Percentiles rank a stretch among this genome's conserved stretches.
phyloP scores from a whole-genome alignment of 2,113 vertebrate species.

The Pterocles gutturalis region DNA sequence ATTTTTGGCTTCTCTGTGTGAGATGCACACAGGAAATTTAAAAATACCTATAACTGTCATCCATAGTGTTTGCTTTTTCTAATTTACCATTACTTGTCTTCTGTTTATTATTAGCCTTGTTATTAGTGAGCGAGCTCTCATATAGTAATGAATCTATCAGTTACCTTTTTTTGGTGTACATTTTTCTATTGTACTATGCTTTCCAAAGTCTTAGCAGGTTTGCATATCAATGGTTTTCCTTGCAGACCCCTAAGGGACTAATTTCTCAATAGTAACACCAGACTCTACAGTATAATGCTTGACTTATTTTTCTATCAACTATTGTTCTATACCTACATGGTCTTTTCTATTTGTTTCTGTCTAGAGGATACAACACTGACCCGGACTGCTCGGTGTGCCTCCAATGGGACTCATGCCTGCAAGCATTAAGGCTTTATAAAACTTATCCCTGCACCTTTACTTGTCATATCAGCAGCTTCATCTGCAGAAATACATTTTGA shows the following conservation, averaged over 20 bases:
- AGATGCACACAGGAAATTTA: neutral
- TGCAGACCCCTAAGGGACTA: slow-evolving; percentile 36
- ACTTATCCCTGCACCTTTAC: slow-evolving; percentile 61
- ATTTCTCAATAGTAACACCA: slow-evolving; percentile 68
- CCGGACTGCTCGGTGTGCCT: slow-evolving; percentile 41
- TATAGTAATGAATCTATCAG: neutral
- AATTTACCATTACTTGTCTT: neutral
- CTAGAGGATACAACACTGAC: slow-evolving; percentile 53
- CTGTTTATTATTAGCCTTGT: slow-evolving; percentile 26
- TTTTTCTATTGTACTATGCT: slow-evolving; percentile 42
- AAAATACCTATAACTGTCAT: neutral
- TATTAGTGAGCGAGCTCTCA: neutral
- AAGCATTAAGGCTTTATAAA: slow-evolving; percentile 59
- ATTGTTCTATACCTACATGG: slow-evolving; percentile 36
- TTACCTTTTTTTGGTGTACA: neutral
- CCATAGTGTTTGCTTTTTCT: neutral
- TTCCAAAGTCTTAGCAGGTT: slow-evolving; percentile 55
- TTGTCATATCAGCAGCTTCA: slow-evolving; percentile 78
- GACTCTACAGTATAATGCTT: slow-evolving; percentile 54
- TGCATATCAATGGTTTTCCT: slow-evolving; percentile 68
- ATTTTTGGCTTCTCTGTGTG: neutral
- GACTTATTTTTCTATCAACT: slow-evolving; percentile 68
- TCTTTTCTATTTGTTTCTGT: slow-evolving; percentile 63
- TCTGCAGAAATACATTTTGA: slow-evolving; percentile 80
- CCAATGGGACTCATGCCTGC: slow-evolving; percentile 56